phyloP scores from a whole-genome alignment of 2,888 invertebrate genomes.

The Netelia virgata region DNA sequence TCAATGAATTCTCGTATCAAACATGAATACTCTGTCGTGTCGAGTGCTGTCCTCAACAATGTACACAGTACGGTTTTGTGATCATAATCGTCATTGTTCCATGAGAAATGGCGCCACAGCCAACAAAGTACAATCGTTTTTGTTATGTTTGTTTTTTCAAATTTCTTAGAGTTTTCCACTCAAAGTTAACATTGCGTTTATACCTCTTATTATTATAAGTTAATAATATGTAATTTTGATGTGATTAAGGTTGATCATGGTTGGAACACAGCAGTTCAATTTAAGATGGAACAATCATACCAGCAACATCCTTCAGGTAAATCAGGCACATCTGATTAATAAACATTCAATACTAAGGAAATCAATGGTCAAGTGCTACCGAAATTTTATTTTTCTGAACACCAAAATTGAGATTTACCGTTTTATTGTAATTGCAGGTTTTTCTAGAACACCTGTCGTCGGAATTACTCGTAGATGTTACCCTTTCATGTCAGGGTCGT shows the following conservation, averaged over 20 bases:
- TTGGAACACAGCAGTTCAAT: constrained; percentile 83
- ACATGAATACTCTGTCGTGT: neutral
- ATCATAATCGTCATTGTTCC: constrained; percentile 50
- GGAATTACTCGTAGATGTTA: constrained; percentile 85
- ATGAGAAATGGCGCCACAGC: constrained; percentile 55
- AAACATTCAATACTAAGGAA: no score
- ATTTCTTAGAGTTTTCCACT: neutral
- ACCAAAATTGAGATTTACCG: neutral
- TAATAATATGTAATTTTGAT: neutral
- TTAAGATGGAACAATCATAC: constrained; percentile 86
- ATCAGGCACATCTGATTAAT: neutral
- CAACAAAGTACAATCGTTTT: neutral
- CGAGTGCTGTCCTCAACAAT: neutral
- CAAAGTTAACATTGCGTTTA: neutral
- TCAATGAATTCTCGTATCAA: neutral
- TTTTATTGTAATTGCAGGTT: constrained; percentile 75
- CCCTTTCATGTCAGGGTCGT: constrained; percentile 85
- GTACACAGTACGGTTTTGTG: constrained; percentile 10
- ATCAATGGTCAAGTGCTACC: neutral
- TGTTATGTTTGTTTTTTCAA: neutral
- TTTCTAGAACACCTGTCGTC: constrained; percentile 84
- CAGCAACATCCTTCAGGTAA: constrained; percentile 85
- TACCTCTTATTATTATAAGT: neutral
- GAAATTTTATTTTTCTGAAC: neutral
- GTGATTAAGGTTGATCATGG: constrained; percentile 62